These are phyloP conservation scores for Sarcoramphus papa DNA, from an alignment of 2,797 vertebrate genomes.

Conservation along the genomic window DNA sequence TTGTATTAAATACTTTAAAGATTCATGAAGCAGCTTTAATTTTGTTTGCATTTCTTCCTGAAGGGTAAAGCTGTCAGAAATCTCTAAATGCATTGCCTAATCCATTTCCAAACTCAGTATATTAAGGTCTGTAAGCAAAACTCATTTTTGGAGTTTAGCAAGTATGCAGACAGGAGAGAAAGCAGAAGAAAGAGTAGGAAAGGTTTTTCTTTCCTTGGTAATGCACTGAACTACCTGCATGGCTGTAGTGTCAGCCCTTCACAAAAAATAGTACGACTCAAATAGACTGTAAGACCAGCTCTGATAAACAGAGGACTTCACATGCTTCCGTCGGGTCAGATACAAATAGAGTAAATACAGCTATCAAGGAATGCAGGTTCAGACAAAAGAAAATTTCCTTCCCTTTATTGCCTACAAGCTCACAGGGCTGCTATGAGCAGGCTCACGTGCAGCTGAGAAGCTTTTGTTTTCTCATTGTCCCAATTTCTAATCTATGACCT, in stretches of 20 bases:
- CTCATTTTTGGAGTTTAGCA: conserved; percentile 15
- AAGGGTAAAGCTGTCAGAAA: conserved; percentile 64
- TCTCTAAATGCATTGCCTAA: conserved; percentile 64
- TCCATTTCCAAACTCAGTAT: conserved; percentile 46
- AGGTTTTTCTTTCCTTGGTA: background rate
- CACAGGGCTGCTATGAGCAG: background rate
- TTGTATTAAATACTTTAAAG: conserved; percentile 64
- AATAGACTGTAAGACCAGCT: background rate
- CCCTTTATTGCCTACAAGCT: background rate
- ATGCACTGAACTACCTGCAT: background rate
- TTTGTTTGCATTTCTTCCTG: conserved; percentile 65
- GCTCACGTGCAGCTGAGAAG: background rate
- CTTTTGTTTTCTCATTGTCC: background rate
- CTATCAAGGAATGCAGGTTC: background rate
- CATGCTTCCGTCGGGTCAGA: background rate
- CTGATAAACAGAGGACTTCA: background rate
- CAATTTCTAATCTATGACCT: background rate
- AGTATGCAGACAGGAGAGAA: background rate
- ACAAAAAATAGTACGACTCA: background rate
- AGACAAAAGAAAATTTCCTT: background rate
- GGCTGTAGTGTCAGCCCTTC: background rate
- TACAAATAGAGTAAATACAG: background rate
- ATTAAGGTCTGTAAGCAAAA: conserved; percentile 52
- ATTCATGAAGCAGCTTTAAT: conserved; percentile 71
- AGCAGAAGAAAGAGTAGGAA: background rate